Evolutionary conservation across 2,888 invertebrate genomes (phyloP).

Genomic region (Autographa pulchrina): DNA sequence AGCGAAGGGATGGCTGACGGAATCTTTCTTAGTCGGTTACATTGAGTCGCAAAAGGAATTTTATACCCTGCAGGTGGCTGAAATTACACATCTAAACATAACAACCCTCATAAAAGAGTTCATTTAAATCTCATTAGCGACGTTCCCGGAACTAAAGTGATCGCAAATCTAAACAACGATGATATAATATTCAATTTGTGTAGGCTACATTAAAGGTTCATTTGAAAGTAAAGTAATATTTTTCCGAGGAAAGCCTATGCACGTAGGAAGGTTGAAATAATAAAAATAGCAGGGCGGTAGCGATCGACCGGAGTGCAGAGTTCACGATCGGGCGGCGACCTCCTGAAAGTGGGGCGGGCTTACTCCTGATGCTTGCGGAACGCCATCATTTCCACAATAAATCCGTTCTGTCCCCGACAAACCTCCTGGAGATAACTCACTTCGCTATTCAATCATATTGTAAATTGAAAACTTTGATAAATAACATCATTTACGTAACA

Average conservation of each 20-base stretch:
- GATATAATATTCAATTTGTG: constrained; percentile 2
- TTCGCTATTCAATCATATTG: constrained; percentile 23
- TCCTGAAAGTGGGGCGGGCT: constrained; percentile 81
- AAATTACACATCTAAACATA: constrained; percentile 22
- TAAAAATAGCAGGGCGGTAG: constrained; percentile 63
- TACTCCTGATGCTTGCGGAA: constrained; percentile 74
- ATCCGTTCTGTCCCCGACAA: constrained; percentile 59
- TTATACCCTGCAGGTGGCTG: constrained; percentile 14
- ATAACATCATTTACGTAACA: background rate
- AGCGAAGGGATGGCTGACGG: constrained; percentile 69
- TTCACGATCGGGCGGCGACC: constrained; percentile 87
- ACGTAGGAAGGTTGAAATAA: constrained; percentile 45
- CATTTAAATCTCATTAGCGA: constrained; percentile 38
- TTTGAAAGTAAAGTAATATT: constrained; percentile 6
- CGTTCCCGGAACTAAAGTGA: constrained; percentile 3
- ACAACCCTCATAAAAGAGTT: constrained; percentile 21
- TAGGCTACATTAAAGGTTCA: background rate
- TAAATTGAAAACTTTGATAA: background rate
- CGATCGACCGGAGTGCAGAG: constrained; percentile 77
- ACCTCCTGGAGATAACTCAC: constrained; percentile 49
- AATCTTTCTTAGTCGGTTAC: constrained; percentile 58
- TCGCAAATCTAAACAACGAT: constrained; percentile 10
- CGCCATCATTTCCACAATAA: constrained; percentile 64
- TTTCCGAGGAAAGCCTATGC: constrained; percentile 13
- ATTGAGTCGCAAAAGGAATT: constrained; percentile 34